Evolutionary conservation across 2,797 vertebrate genomes (phyloP).

Genomic region (Setipinna tenuifilis): DNA sequence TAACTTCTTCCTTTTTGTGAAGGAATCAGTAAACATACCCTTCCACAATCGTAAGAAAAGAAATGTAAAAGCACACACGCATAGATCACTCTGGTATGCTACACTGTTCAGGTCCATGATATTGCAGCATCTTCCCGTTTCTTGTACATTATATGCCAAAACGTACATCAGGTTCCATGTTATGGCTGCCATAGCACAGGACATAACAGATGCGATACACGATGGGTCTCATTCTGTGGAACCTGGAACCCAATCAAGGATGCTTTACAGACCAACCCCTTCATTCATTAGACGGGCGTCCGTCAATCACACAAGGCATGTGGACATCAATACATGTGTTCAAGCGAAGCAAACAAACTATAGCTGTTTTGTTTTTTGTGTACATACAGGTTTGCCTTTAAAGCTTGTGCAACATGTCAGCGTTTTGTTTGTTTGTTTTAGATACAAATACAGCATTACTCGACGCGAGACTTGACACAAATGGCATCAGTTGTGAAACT

Average conservation of each 20-base stretch:
- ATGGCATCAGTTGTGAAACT: slow-evolving; percentile 78
- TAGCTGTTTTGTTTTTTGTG: slow-evolving; percentile 58
- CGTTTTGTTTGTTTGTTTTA: slow-evolving; percentile 52
- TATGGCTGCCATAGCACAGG: background rate
- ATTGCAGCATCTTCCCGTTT: background rate
- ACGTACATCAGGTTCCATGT: background rate
- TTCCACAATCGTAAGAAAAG: background rate
- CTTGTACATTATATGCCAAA: background rate
- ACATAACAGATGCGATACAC: background rate
- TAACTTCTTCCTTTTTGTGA: background rate
- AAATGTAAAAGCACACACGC: background rate
- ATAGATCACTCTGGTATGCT: background rate
- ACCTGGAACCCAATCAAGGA: background rate
- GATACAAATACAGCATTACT: background rate
- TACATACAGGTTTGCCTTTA: slow-evolving; percentile 56
- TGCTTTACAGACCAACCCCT: background rate
- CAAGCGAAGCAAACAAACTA: slow-evolving; percentile 58
- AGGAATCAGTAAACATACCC: background rate
- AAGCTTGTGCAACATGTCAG: slow-evolving; percentile 77
- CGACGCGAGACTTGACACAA: slow-evolving; percentile 36
- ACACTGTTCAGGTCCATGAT: background rate
- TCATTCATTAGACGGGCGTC: background rate
- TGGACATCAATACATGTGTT: slow-evolving; percentile 54
- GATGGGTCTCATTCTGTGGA: background rate
- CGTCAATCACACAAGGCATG: slow-evolving; percentile 48